phyloP scores from a whole-genome alignment of 2,113 vertebrate genomes.

The Corynorhinus townsendii region DNA sequence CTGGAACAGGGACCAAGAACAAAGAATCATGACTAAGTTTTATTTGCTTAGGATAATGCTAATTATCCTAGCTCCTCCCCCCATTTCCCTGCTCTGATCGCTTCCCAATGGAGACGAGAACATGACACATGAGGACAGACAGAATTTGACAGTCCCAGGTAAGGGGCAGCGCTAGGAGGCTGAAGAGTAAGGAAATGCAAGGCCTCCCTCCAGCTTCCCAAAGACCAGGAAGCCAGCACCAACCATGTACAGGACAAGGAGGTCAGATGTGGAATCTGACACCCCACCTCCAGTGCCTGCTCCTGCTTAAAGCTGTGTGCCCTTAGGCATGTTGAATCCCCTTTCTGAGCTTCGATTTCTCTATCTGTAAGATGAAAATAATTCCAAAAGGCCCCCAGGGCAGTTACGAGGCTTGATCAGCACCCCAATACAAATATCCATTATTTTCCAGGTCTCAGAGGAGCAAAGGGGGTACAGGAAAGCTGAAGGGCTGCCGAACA shows the following conservation, averaged over 20 bases:
- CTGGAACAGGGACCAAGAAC: background rate
- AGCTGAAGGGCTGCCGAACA: background rate
- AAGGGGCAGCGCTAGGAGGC: background rate
- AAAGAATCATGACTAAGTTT: background rate
- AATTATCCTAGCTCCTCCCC: background rate
- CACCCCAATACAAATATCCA: background rate
- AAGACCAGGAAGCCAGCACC: background rate
- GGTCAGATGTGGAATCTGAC: background rate
- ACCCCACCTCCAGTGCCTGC: too few species aligned
- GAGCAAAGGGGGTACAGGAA: background rate
- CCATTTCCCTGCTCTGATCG: background rate
- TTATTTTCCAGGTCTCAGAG: background rate
- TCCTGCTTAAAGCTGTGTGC: background rate
- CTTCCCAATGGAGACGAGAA: background rate
- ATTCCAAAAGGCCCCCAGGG: background rate
- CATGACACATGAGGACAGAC: background rate
- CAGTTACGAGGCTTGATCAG: background rate
- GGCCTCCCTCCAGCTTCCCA: background rate
- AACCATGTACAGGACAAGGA: background rate
- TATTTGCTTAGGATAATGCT: background rate
- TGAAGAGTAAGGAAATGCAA: background rate
- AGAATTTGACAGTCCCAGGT: background rate
- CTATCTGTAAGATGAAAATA: background rate
- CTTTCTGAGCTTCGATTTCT: background rate
- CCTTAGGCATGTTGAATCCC: background rate